A percentile compares a stretch with the other conserved stretches of the same genome.
Evolutionary conservation across 1,140 invertebrate species (phyloP).

Genomic region (Drepana arcuata): DNA sequence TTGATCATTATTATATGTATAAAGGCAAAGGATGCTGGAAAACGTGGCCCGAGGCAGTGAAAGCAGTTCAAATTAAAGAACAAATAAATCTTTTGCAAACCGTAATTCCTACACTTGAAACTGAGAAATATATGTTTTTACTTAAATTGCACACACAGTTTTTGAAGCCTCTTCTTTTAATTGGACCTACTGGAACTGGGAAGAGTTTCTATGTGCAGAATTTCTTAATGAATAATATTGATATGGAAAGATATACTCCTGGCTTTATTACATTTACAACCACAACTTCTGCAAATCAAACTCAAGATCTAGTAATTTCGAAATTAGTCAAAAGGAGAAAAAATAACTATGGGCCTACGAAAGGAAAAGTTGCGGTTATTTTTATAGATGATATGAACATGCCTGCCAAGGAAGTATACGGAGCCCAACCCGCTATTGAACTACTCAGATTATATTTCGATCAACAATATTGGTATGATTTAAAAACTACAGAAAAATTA

Average conservation of each 20-base stretch:
- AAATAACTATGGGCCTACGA: constrained; percentile 86
- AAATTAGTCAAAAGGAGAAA: constrained; percentile 87
- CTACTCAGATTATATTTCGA: constrained; percentile 91
- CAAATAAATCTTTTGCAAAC: constrained; percentile 81
- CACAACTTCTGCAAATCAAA: constrained; percentile 88
- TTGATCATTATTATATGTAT: constrained; percentile 86
- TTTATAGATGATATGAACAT: constrained; percentile 97
- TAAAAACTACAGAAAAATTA: constrained; percentile 86
- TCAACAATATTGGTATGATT: constrained; percentile 89
- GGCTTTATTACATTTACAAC: constrained; percentile 92
- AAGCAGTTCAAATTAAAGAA: constrained; percentile 73
- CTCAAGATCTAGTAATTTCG: constrained; percentile 89
- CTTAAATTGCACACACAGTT: constrained; percentile 78
- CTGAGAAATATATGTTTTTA: constrained; percentile 82
- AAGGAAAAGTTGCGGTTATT: constrained; percentile 82
- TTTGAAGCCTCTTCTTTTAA: constrained; percentile 81
- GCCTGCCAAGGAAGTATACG: constrained; percentile 89
- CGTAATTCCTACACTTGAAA: constrained; percentile 89
- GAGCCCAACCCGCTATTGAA: constrained; percentile 93
- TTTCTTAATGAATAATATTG: constrained; percentile 84
- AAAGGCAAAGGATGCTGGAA: constrained; percentile 86
- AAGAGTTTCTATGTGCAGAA: constrained; percentile 94
- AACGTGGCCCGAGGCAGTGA: constrained; percentile 79
- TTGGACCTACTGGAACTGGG: constrained; percentile 93
- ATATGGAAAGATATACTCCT: constrained; percentile 82